A percentile compares a stretch with the other conserved stretches of the same genome.
These are phyloP conservation scores for Tortricodes alternella DNA, from an alignment of 2,888 invertebrate genomes.

Conservation along the genomic window DNA sequence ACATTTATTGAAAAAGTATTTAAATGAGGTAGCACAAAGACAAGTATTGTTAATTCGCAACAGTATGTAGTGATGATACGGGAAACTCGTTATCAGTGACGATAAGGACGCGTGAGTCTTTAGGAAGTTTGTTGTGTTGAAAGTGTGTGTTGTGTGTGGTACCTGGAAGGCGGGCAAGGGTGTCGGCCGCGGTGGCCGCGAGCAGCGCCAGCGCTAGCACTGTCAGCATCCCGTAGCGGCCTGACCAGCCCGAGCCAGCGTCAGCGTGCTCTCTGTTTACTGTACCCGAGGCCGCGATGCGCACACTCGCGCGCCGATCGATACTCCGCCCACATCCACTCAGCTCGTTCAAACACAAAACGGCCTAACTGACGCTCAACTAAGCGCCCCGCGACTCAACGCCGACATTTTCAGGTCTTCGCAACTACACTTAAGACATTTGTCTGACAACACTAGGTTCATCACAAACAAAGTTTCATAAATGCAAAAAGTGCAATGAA, in stretches of 20 bases:
- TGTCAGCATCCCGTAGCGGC: constrained; percentile 55
- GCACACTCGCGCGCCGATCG: constrained; percentile 73
- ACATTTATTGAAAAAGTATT: neutral
- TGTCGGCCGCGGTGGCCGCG: constrained; percentile 52
- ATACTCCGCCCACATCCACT: constrained; percentile 75
- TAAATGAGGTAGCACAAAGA: neutral
- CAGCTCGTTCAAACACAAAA: constrained; percentile 32
- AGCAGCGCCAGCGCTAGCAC: constrained; percentile 47
- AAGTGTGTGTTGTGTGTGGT: constrained; percentile 33
- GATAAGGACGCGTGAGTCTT: constrained; percentile 26
- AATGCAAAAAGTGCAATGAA: too few species aligned
- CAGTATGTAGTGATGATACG: constrained; percentile 34
- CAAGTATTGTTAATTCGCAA: constrained; percentile 34
- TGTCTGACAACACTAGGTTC: too few species aligned
- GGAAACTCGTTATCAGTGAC: constrained; percentile 45
- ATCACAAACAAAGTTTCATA: too few species aligned
- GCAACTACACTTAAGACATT: too few species aligned
- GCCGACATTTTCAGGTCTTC: neutral
- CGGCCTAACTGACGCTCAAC: constrained; percentile 15
- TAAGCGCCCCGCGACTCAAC: neutral
- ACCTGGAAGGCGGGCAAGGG: constrained; percentile 59
- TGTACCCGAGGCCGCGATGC: constrained; percentile 46
- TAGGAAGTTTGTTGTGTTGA: constrained; percentile 6
- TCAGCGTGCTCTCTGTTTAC: constrained; percentile 57
- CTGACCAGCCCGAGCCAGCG: constrained; percentile 41